phyloP scores from a whole-genome alignment of 2,797 vertebrate genomes.

The Danio jaintianensis region DNA sequence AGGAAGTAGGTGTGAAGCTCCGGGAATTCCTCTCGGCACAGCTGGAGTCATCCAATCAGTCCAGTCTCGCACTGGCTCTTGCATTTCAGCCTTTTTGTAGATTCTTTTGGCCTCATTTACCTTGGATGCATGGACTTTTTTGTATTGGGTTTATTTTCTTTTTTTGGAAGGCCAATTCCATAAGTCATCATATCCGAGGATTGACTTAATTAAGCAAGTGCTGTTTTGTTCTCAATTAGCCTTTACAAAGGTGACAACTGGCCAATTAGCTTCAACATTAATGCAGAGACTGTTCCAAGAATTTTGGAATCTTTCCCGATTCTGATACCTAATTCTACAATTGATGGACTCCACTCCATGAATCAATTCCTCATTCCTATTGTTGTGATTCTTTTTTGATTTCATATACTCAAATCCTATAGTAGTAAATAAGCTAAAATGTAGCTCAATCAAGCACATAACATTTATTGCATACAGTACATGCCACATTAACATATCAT shows the following conservation, averaged over 20 bases:
- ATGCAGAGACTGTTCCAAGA: conserved; percentile 50
- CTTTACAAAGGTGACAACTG: conserved; percentile 58
- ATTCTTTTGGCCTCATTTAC: conserved; percentile 62
- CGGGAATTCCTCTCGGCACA: conserved; percentile 78
- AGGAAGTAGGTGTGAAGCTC: conserved; percentile 77
- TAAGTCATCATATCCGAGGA: conserved; percentile 24
- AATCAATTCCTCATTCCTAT: too few relatives aligned
- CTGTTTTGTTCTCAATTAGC: conserved; percentile 64
- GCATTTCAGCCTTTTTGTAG: conserved; percentile 45
- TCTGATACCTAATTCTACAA: too few relatives aligned
- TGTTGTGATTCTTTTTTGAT: too few relatives aligned
- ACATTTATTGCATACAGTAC: too few relatives aligned
- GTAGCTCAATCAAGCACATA: too few relatives aligned
- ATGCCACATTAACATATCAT: too few relatives aligned
- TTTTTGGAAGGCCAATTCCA: not conserved
- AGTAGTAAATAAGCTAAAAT: too few relatives aligned
- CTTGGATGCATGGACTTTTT: not conserved
- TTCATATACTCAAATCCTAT: too few relatives aligned
- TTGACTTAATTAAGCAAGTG: conserved; percentile 51
- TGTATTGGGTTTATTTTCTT: too few relatives aligned
- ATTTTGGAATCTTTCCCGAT: too few relatives aligned
- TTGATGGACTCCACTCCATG: too few relatives aligned
- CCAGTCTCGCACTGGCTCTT: conserved; percentile 31
- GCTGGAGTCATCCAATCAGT: conserved; percentile 80
- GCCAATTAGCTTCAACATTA: conserved; percentile 64